Percentiles rank a stretch among this genome's conserved stretches.
Evolutionary conservation across 2,888 invertebrate species (phyloP).

Genomic region (Carterocephalus palaemon): DNA sequence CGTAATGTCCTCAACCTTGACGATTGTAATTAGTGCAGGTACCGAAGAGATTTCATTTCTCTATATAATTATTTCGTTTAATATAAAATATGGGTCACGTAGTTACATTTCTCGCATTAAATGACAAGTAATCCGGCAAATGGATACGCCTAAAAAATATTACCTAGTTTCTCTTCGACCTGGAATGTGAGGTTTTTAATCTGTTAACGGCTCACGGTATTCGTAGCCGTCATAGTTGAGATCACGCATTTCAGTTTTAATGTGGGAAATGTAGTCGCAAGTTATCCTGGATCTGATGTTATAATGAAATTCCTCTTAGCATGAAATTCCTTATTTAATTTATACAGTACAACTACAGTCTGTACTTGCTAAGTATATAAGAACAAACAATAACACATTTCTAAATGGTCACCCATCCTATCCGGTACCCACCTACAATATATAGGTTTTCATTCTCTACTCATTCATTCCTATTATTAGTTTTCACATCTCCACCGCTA

Average conservation of each 20-base stretch:
- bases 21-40: constrained; percentile 10
- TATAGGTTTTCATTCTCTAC: too few relatives aligned
- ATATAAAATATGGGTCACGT: constrained; percentile 14
- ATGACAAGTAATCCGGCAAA: constrained; percentile 19
- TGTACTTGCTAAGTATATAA: too few relatives aligned
- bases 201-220: constrained; percentile 11
- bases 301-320: too few relatives aligned
- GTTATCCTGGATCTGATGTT: too few relatives aligned
- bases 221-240: constrained; percentile 6
- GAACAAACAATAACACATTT: too few relatives aligned
- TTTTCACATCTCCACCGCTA: too few relatives aligned
- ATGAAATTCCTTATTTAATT: too few relatives aligned
- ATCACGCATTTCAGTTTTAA: constrained; percentile 1
- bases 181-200: constrained; percentile 15
- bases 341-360: too few relatives aligned
- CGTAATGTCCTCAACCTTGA: constrained; percentile 1
- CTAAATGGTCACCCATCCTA: too few relatives aligned
- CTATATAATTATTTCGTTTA: constrained; percentile 3
- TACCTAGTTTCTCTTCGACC: constrained; percentile 6
- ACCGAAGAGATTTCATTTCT: constrained; percentile 4
- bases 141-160: constrained; percentile 12
- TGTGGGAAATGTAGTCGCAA: too few relatives aligned
- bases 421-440: too few relatives aligned
- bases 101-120: constrained; percentile 1
- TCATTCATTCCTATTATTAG: too few relatives aligned